These are phyloP conservation scores for Falco columbarius DNA, from an alignment of 2,797 vertebrate species.

Conservation along the genomic window DNA sequence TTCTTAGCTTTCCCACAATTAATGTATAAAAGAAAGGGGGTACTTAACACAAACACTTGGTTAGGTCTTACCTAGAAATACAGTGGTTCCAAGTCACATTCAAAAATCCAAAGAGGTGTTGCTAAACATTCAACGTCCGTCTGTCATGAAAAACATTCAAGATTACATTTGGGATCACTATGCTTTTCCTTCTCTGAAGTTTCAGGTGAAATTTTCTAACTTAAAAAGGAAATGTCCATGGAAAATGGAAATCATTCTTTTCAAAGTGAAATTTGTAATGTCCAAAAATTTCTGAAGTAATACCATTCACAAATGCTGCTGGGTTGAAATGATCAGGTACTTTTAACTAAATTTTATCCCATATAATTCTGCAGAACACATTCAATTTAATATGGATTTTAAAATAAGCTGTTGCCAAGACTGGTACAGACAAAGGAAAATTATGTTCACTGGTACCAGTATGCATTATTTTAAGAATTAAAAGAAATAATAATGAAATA, in stretches of 20 bases:
- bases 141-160: slow-evolving; percentile 15
- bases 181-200: not conserved
- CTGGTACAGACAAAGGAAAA: not conserved
- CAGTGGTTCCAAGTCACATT: slow-evolving; percentile 48
- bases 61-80: slow-evolving; percentile 64
- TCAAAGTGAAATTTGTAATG: not conserved
- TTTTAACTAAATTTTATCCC: not conserved
- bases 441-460: not conserved
- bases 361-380: not conserved
- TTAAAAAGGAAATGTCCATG: not conserved
- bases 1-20: not conserved
- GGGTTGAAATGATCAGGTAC: not conserved
- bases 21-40: not conserved
- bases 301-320: not conserved
- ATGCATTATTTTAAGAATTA: not conserved
- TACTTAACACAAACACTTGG: not conserved
- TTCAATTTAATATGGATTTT: not conserved
- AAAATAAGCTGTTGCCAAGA: not conserved
- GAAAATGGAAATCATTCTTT: not conserved
- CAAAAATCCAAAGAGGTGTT: slow-evolving; percentile 38
- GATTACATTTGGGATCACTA: not conserved
- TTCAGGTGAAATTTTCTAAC: not conserved
- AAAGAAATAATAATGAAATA: not conserved
- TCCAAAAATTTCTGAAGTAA: not conserved
- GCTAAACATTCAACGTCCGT: not conserved